Percentiles rank a stretch among this genome's conserved stretches.
Evolutionary conservation across 2,797 vertebrate species (phyloP).

Genomic region (Bovichtus diacanthus): DNA sequence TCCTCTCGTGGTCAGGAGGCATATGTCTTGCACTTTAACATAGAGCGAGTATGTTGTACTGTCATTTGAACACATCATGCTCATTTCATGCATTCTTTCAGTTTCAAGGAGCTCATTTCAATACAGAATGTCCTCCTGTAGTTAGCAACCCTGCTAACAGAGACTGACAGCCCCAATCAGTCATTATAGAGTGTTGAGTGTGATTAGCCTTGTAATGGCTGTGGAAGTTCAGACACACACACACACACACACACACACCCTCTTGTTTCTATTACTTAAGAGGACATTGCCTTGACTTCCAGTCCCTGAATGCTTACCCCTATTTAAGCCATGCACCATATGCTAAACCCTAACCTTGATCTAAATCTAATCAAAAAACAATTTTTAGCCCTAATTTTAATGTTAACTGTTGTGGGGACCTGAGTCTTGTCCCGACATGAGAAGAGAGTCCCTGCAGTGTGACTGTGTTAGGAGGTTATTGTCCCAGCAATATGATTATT

Average conservation of each 20-base stretch:
- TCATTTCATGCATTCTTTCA: not conserved
- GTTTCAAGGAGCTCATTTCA: not conserved
- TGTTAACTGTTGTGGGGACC: not conserved
- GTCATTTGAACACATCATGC: not conserved
- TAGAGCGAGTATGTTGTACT: not conserved
- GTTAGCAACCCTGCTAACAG: slow-evolving; percentile 12
- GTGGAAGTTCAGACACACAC: slow-evolving; percentile 27
- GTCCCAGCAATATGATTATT: not conserved
- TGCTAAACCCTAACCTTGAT: not conserved
- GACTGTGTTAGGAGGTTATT: not conserved
- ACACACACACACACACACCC: slow-evolving; percentile 9
- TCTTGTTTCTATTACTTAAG: not conserved
- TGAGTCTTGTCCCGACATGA: not conserved
- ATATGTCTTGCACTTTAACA: not conserved
- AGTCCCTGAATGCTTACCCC: not conserved
- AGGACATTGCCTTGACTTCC: slow-evolving; percentile 11
- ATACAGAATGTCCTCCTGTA: slow-evolving; percentile 12
- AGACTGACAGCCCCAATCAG: slow-evolving; percentile 63
- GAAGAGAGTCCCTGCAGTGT: not conserved
- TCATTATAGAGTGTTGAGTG: slow-evolving; percentile 60
- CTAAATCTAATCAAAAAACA: not conserved
- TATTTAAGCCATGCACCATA: not conserved
- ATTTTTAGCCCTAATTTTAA: not conserved
- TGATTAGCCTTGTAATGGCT: slow-evolving; percentile 69
- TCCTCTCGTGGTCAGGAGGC: not conserved